A percentile compares a stretch with the other conserved stretches of the same genome.
Evolutionary conservation across 2,113 vertebrate species (phyloP).

Genomic region (Hippolais icterina): DNA sequence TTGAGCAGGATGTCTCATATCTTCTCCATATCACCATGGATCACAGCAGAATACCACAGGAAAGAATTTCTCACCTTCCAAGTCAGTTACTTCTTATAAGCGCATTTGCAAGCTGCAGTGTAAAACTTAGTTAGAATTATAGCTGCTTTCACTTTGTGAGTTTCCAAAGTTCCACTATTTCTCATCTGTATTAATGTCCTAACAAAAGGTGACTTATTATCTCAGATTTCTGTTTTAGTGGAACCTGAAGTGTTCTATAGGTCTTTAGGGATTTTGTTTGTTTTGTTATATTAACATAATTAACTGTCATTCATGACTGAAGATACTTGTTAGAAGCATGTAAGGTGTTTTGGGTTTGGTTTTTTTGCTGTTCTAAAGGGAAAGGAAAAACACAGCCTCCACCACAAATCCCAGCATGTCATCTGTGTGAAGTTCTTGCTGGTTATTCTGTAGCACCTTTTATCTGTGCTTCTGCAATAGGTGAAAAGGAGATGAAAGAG

Average conservation of each 20-base stretch:
- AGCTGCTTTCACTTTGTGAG: neutral
- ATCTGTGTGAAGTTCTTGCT: neutral
- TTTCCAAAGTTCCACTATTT: neutral
- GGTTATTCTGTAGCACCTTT: neutral
- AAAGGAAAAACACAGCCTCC: neutral
- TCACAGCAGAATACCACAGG: neutral
- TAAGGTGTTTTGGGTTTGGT: neutral
- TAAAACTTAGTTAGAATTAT: neutral
- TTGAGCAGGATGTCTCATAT: neutral
- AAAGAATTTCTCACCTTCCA: neutral
- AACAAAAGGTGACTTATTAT: neutral
- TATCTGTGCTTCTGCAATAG: neutral
- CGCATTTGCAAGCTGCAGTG: neutral
- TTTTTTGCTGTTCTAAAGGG: neutral
- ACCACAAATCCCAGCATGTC: neutral
- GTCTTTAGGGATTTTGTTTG: neutral
- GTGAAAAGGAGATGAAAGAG: neutral
- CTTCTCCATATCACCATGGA: neutral
- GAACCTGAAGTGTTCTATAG: neutral
- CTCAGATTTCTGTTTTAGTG: neutral
- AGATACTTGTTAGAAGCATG: neutral
- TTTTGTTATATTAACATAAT: neutral
- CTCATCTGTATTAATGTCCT: neutral
- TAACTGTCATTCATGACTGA: neutral
- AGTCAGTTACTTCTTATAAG: neutral